phyloP scores from a whole-genome alignment of 2,888 invertebrate genomes.

The Pollenia amentaria region DNA sequence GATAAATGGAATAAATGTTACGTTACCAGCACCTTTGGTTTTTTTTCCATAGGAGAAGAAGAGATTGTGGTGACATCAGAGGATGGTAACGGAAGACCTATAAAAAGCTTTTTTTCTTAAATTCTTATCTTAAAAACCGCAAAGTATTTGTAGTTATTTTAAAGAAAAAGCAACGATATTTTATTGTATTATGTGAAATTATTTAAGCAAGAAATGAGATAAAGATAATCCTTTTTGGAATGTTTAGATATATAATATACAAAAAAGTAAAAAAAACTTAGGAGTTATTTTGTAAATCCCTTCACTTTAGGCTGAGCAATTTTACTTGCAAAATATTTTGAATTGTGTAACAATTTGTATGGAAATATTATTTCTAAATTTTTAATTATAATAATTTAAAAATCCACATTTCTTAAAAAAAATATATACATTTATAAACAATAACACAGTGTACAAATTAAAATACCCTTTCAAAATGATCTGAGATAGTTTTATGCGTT shows the following conservation, averaged over 20 bases:
- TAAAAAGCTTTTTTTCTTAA: neutral
- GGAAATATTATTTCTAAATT: too few species aligned
- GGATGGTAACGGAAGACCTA: conserved; percentile 54
- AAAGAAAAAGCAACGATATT: neutral
- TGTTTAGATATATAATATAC: too few species aligned
- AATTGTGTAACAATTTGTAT: too few species aligned
- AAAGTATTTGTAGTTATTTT: conserved; percentile 15
- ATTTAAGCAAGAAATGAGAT: neutral
- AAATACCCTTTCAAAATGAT: too few species aligned
- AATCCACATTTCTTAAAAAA: too few species aligned
- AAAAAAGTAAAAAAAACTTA: too few species aligned
- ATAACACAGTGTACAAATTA: too few species aligned
- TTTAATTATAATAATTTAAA: too few species aligned
- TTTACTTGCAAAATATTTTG: too few species aligned
- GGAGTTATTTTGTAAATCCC: neutral
- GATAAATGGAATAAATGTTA: conserved; percentile 54
- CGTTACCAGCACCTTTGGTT: conserved; percentile 36
- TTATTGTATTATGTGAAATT: conserved; percentile 9
- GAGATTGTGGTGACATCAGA: conserved; percentile 22
- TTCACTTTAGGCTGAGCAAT: too few species aligned
- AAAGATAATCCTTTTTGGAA: conserved; percentile 11
- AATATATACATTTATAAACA: too few species aligned
- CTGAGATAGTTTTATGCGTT: too few species aligned
- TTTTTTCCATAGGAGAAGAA: neutral
- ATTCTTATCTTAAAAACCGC: conserved; percentile 22